Percentiles rank a stretch among this genome's conserved stretches.
These are phyloP conservation scores for Heliothis subflexa DNA, from an alignment of 1,140 invertebrate species.

Conservation along the genomic window DNA sequence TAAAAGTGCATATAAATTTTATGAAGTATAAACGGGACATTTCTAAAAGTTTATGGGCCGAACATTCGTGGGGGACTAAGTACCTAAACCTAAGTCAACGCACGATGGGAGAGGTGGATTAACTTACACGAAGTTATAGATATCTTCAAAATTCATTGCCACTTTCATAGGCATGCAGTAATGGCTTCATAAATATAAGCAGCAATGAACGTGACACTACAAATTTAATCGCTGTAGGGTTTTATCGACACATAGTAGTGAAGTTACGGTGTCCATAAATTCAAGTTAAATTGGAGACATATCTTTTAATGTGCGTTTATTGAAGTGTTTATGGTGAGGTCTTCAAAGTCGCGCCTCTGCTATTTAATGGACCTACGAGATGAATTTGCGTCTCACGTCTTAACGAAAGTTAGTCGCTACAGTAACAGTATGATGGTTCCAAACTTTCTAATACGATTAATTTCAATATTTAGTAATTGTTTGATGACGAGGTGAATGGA, in stretches of 20 bases:
- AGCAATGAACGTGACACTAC: slow-evolving; percentile 45
- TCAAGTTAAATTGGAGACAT: slow-evolving; percentile 80
- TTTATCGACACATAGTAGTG: slow-evolving; percentile 44
- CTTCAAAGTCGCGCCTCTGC: slow-evolving; percentile 56
- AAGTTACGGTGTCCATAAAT: slow-evolving; percentile 79
- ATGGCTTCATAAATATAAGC: neutral
- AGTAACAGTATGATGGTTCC: neutral
- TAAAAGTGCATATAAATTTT: slow-evolving; percentile 84
- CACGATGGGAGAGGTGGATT: slow-evolving; percentile 14
- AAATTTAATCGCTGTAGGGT: slow-evolving; percentile 10
- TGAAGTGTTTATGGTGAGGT: slow-evolving; percentile 76
- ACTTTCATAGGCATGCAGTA: neutral
- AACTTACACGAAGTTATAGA: slow-evolving; percentile 30
- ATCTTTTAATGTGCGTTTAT: slow-evolving; percentile 81
- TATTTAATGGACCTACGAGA: slow-evolving; percentile 51
- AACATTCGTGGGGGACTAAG: slow-evolving; percentile 64
- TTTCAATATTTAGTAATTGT: slow-evolving; percentile 38
- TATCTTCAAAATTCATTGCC: slow-evolving; percentile 53
- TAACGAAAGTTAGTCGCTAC: slow-evolving; percentile 31
- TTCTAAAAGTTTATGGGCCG: slow-evolving; percentile 76
- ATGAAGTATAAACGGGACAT: slow-evolving; percentile 81
- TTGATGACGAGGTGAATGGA: slow-evolving; percentile 33
- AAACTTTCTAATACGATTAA: slow-evolving; percentile 35
- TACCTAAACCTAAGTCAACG: slow-evolving; percentile 62
- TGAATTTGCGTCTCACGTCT: slow-evolving; percentile 54